These are phyloP conservation scores for Ceratothoa steindachneri DNA, from an alignment of 2,888 invertebrate genomes.

Conservation along the genomic window DNA sequence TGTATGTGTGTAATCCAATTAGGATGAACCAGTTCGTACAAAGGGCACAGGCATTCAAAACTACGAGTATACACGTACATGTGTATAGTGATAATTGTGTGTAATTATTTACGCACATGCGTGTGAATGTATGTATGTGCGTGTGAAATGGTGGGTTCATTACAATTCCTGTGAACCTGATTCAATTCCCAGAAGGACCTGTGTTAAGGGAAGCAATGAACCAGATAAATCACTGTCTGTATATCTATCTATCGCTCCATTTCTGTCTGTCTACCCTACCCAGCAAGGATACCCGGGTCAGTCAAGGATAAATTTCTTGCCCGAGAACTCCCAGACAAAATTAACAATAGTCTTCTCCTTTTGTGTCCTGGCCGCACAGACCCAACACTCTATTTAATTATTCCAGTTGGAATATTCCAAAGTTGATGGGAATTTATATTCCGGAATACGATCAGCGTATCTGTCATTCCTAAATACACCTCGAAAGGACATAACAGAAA, in stretches of 20 bases:
- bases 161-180: background rate
- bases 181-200: background rate
- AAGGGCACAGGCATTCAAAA: too few relatives aligned
- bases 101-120: too few relatives aligned
- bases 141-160: background rate
- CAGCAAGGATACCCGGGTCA: background rate
- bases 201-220: too few relatives aligned
- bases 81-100: background rate
- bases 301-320: background rate
- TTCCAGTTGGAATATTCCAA: slow-evolving; percentile 12
- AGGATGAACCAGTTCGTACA: too few relatives aligned
- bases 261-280: background rate
- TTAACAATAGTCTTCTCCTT: background rate
- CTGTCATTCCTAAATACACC: background rate
- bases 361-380: background rate
- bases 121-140: background rate
- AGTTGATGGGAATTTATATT: slow-evolving; percentile 10
- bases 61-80: too few relatives aligned
- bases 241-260: background rate
- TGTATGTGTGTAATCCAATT: too few relatives aligned
- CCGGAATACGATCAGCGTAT: background rate
- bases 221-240: background rate
- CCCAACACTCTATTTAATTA: slow-evolving; percentile 7
- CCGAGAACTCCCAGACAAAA: background rate
- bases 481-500: background rate